Evolutionary conservation across 2,888 invertebrate species (phyloP).

Genomic region (Sceliomorpha sp.): DNA sequence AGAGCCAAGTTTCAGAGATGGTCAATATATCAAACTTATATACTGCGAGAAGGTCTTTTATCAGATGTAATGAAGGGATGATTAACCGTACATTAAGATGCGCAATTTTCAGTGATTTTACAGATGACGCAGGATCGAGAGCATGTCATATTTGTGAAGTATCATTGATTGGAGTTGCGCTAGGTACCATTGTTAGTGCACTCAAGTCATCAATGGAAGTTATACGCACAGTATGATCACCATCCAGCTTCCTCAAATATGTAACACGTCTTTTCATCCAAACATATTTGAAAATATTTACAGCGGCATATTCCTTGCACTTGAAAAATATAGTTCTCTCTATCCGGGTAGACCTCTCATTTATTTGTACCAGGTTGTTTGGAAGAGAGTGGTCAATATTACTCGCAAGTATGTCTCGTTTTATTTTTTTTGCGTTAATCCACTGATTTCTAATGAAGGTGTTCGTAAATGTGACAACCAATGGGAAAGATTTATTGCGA

Average conservation of each 20-base stretch:
- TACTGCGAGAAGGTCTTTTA: no score
- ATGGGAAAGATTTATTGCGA: no score
- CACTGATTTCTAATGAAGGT: not conserved
- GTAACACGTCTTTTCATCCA: conserved; percentile 4
- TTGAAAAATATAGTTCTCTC: not conserved
- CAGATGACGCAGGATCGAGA: not conserved
- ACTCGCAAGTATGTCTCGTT: not conserved
- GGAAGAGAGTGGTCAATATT: no score
- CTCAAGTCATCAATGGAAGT: not conserved
- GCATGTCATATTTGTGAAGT: not conserved
- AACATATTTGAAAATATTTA: conserved; percentile 1
- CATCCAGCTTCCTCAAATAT: not conserved
- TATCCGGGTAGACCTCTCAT: not conserved
- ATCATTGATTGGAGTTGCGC: no score
- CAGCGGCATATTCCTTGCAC: not conserved
- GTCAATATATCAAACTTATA: not conserved
- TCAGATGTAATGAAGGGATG: no score
- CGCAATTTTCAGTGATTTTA: not conserved
- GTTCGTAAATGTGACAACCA: not conserved
- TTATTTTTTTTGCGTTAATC: not conserved
- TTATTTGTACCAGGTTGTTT: not conserved
- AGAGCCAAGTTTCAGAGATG: not conserved
- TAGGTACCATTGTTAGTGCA: no score
- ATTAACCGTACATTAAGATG: not conserved
- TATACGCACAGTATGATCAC: not conserved